Conservation (phyloP, 2,797 vertebrate species). For the Leucoraja ocellata region DNA sequence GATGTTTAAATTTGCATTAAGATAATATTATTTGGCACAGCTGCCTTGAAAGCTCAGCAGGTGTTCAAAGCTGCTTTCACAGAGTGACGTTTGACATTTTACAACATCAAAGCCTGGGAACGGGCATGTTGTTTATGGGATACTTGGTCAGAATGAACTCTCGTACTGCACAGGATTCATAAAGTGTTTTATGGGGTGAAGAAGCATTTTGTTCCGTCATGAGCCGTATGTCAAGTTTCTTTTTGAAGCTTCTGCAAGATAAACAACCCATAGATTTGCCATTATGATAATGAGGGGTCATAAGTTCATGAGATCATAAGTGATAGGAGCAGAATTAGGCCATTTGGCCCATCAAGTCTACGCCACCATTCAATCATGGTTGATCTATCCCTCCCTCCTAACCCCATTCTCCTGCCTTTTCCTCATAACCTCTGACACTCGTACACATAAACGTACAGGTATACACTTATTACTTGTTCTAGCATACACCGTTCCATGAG, state of each 20-base stretch:
- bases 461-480: neutral
- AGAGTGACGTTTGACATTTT: neutral
- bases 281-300: neutral
- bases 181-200: neutral
- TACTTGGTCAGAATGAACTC: neutral
- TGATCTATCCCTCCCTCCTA: too few relatives aligned
- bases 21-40: slow-evolving; percentile 10
- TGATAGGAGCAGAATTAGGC: too few relatives aligned
- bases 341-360: too few relatives aligned
- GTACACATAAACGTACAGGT: neutral
- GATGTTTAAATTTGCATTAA: neutral
- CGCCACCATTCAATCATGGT: too few relatives aligned
- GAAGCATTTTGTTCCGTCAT: neutral
- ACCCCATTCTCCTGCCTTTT: too few relatives aligned
- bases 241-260: neutral
- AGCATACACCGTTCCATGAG: neutral
- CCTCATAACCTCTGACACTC: too few relatives aligned
- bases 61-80: neutral
- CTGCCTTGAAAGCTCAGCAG: neutral
- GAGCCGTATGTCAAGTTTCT: neutral
- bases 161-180: neutral
- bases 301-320: neutral
- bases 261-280: too few relatives aligned
- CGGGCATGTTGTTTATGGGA: neutral
- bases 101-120: neutral